Base-by-base conservation (phyloP, 2,113 vertebrate species). In the Sinocyclocheilus rhinocerous region DNA sequence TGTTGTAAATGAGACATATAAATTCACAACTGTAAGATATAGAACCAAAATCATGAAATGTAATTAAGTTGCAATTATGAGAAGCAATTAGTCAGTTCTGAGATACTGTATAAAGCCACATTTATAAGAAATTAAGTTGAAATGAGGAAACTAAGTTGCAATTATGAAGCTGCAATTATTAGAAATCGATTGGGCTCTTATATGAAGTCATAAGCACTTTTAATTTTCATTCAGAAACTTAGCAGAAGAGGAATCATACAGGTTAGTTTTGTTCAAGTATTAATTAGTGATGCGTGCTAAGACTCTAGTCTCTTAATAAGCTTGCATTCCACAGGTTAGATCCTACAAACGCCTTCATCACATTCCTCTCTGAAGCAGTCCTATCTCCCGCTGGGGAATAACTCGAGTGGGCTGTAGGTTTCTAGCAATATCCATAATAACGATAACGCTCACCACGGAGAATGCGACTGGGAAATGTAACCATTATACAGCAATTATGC, bases 241-340 rank as follows among this genome's bases (percentile, higher is more conserved):
- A 24, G 20, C 24, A 24, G 13, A 45, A 15, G 6, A 80, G 16
- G 20, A 76, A 42, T 63, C 36, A 24, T 11, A 42, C 22, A 22
- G 22, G 36, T 13, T 39, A 4, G 1, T 50, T 76, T 48, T 29
- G 36, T 65, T 80, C 7, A 48, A 9, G 4, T 48, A 48, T 48
- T 81, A 65, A 65, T 65, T 65, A 48, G 59, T 20, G 42, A 50
- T 48, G 72, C 42, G 6, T 50, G 13, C 42, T 24, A 50, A 76
- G 42, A 42, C 73, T 24, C 11, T 50, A 24, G 24, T n/a, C 33
- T 80, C 55, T 26, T 63, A 81, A 45, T 45, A 81, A 81, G 36
- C 59, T 80, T 67, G 79, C 79, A 65, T 81, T 67, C 79, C 79
- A 20, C 79, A 29, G 59, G 79, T 67, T 81, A 67, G 39, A 81